A percentile compares a stretch with the other conserved stretches of the same genome.
phyloP scores from a whole-genome alignment of 2,113 vertebrate species.

The Scalopus aquaticus region DNA sequence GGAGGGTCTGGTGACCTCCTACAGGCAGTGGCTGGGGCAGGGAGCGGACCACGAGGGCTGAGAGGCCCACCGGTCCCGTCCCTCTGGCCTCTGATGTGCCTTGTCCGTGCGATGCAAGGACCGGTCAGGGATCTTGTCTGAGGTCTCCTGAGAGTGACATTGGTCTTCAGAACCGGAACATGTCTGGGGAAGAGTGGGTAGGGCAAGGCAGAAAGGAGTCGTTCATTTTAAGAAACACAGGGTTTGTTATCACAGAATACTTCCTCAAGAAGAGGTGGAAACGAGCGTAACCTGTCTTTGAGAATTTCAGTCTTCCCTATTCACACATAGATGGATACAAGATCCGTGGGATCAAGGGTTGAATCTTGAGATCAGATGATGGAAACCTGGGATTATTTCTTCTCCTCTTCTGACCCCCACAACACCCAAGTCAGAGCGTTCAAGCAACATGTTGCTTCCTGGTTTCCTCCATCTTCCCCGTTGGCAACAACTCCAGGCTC shows the following conservation, averaged over 20 bases:
- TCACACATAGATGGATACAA: background rate
- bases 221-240: background rate
- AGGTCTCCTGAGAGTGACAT: background rate
- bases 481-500: background rate
- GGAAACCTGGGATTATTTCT: background rate
- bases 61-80: background rate
- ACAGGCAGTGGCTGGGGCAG: too few relatives aligned
- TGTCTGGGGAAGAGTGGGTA: background rate
- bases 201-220: background rate
- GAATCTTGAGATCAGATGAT: background rate
- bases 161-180: background rate
- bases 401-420: background rate
- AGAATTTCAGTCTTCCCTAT: background rate
- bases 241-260: background rate
- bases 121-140: background rate
- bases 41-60: too few relatives aligned
- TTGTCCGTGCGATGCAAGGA: fast-evolving
- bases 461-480: background rate
- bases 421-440: background rate
- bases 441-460: background rate
- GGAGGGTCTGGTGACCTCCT: background rate
- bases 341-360: background rate
- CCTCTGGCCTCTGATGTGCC: background rate
- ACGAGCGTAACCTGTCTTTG: background rate
- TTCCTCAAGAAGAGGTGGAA: background rate